phyloP scores from a whole-genome alignment of 2,888 invertebrate species.

The Pandemis heparana region DNA sequence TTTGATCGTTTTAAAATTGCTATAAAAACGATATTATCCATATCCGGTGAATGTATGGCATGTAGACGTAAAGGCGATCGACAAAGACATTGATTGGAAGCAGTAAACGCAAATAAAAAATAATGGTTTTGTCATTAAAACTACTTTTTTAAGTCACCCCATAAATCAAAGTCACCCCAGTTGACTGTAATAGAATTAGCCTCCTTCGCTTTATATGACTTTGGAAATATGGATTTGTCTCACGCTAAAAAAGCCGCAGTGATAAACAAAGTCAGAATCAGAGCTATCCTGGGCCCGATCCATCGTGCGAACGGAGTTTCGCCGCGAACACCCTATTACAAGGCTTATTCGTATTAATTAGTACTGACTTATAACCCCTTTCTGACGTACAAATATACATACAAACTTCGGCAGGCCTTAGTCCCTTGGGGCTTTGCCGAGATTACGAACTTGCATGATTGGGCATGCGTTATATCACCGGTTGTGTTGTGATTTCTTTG shows the following conservation, averaged over 20 bases:
- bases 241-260: background rate
- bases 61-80: too few species aligned
- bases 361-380: conserved; percentile 41
- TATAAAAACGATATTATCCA: too few species aligned
- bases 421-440: conserved; percentile 25
- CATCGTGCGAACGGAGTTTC: conserved; percentile 28
- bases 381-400: conserved; percentile 39
- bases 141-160: too few species aligned
- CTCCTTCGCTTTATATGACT: too few species aligned
- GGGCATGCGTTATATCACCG: background rate
- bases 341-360: conserved; percentile 43
- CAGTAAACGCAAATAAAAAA: too few species aligned
- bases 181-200: too few species aligned
- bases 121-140: too few species aligned
- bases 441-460: conserved; percentile 34
- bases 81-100: too few species aligned
- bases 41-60: too few species aligned
- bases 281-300: conserved; percentile 37
- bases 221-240: background rate
- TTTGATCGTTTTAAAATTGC: too few species aligned
- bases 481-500: background rate
- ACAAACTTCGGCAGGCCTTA: conserved; percentile 28
- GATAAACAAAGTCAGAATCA: conserved; percentile 17
- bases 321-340: conserved; percentile 33
- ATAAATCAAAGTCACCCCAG: too few species aligned